Conservation (phyloP, 2,113 vertebrate species). For the Prolemur simus region DNA sequence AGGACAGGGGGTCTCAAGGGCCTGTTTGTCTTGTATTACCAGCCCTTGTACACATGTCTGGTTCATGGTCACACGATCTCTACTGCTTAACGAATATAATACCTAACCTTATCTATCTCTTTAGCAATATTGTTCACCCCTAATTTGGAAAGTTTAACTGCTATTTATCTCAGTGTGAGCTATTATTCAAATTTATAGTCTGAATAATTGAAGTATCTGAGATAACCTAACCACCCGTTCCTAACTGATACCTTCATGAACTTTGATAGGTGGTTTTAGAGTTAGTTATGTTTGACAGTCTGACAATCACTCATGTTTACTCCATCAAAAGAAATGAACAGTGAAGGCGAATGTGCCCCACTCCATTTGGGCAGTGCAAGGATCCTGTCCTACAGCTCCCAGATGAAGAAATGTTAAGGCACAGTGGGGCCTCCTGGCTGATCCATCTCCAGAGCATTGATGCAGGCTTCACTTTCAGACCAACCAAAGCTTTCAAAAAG, state of each 20-base stretch:
- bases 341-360: conserved; percentile 84
- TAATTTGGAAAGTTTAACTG: neutral
- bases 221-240: neutral
- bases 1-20: neutral
- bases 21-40: neutral
- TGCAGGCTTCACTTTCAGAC: conserved; percentile 8
- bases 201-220: neutral
- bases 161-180: neutral
- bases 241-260: neutral
- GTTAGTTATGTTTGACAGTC: neutral
- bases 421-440: conserved; percentile 81
- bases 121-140: neutral
- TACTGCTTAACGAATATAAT: neutral
- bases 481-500: neutral
- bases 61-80: neutral
- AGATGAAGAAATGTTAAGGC: conserved; percentile 77
- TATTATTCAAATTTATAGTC: neutral
- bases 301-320: neutral
- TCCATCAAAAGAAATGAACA: neutral
- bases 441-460: conserved; percentile 79
- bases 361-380: conserved; percentile 78
- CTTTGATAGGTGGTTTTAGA: neutral
- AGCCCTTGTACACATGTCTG: too few species aligned
- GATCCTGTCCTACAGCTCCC: conserved; percentile 74
- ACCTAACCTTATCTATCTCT: neutral